Evolutionary conservation across 2,888 invertebrate species (phyloP).

Genomic region (Kuschelorhynchus macadamiae): DNA sequence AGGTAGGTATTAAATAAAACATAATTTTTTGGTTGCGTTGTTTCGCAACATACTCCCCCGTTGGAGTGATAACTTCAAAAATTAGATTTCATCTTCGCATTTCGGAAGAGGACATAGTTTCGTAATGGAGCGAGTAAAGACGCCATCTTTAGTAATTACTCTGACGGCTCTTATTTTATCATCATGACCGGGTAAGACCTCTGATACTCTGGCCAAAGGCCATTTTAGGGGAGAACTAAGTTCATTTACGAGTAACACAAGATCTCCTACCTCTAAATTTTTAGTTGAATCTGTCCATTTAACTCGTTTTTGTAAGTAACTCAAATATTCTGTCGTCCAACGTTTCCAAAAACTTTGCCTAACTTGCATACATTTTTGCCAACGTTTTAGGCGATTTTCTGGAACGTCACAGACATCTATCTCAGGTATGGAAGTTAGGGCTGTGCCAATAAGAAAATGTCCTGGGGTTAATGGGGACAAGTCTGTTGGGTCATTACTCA

Average conservation of each 20-base stretch:
- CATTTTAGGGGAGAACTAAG: not conserved
- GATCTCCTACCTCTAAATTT: conserved; percentile 2
- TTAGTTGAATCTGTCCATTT: too few relatives aligned
- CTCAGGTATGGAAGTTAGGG: conserved; percentile 1
- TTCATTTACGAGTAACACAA: conserved; percentile 1
- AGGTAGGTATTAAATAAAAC: too few relatives aligned
- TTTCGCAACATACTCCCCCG: too few relatives aligned
- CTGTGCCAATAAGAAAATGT: not conserved
- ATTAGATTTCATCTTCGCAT: too few relatives aligned
- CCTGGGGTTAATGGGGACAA: conserved; percentile 4
- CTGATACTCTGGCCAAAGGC: conserved; percentile 2
- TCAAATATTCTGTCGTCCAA: too few relatives aligned
- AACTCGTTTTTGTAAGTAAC: too few relatives aligned
- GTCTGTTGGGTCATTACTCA: conserved; percentile 1
- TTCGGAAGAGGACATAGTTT: conserved; percentile 8
- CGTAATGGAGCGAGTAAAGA: conserved; percentile 2
- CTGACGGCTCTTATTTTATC: not conserved
- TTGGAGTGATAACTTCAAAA: too few relatives aligned
- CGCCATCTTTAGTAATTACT: not conserved
- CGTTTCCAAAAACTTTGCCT: too few relatives aligned
- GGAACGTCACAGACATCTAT: too few relatives aligned
- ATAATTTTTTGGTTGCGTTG: too few relatives aligned
- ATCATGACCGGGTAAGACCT: conserved; percentile 1
- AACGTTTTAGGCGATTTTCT: too few relatives aligned
- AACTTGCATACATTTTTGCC: too few relatives aligned